Evolutionary conservation across 2,888 invertebrate species (phyloP).

Genomic region (Eulithis testata): DNA sequence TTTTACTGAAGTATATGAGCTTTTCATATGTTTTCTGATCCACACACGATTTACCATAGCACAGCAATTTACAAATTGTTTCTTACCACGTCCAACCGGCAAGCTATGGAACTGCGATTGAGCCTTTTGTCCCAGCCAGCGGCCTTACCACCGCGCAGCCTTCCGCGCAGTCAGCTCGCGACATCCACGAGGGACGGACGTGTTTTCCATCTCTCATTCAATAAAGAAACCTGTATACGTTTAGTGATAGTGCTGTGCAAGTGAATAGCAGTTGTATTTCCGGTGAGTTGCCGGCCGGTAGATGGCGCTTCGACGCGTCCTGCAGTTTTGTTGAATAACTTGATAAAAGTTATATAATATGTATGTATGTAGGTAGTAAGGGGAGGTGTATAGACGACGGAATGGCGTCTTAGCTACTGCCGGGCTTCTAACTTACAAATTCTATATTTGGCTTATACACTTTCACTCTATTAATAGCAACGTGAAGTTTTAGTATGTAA

Average conservation of each 20-base stretch:
- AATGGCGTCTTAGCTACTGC: background rate
- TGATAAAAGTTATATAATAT: conserved; percentile 20
- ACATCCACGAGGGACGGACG: conserved; percentile 54
- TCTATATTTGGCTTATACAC: background rate
- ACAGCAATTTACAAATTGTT: conserved; percentile 14
- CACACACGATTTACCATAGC: background rate
- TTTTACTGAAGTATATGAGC: too few species aligned
- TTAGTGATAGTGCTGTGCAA: conserved; percentile 34
- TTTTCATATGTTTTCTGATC: background rate
- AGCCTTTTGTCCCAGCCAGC: conserved; percentile 49
- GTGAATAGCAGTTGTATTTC: conserved; percentile 29
- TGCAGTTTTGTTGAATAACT: conserved; percentile 57
- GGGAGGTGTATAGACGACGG: background rate
- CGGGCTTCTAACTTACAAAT: background rate
- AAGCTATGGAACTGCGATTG: conserved; percentile 61
- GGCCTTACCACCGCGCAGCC: conserved; percentile 48
- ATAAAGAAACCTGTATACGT: conserved; percentile 40
- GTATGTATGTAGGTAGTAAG: conserved; percentile 8
- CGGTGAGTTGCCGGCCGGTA: conserved; percentile 52
- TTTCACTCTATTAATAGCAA: background rate
- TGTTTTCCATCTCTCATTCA: conserved; percentile 27
- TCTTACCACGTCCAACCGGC: conserved; percentile 42
- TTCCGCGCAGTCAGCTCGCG: conserved; percentile 58
- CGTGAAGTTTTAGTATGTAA: background rate
- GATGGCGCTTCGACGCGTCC: conserved; percentile 72